Conservation (phyloP, 2,113 vertebrate species). For the Crypturellus undulatus region DNA sequence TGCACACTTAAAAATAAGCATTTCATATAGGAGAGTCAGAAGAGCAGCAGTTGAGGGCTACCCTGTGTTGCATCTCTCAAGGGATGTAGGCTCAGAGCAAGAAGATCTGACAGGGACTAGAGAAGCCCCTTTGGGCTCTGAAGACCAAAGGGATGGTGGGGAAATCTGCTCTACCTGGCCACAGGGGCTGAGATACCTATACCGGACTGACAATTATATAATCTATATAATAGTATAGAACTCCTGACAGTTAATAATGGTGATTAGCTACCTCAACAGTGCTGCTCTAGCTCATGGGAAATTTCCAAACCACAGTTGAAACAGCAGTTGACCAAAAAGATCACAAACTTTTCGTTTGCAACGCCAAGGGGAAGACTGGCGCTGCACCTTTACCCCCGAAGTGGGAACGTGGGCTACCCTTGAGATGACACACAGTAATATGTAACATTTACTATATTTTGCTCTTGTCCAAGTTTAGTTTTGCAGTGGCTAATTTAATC, state of each 20-base stretch:
- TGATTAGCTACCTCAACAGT: background rate
- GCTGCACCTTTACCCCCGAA: background rate
- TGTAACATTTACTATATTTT: background rate
- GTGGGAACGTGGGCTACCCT: background rate
- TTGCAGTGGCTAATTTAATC: background rate
- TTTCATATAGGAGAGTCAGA: background rate
- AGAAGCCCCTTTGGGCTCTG: background rate
- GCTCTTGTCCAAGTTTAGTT: background rate
- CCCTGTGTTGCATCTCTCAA: background rate
- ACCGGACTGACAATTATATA: background rate
- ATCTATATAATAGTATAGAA: too few relatives aligned
- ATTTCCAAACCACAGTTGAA: background rate
- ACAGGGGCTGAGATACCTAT: rapidly evolving
- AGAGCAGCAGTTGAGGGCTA: background rate
- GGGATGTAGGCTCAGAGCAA: background rate
- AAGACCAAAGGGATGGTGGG: background rate
- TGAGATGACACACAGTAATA: background rate
- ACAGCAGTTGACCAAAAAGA: background rate
- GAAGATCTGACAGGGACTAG: background rate
- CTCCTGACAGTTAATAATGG: too few relatives aligned
- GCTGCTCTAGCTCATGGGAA: background rate
- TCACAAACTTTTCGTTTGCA: background rate
- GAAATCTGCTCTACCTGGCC: background rate
- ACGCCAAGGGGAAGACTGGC: background rate
- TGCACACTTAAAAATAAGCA: rapidly evolving